Base-by-base conservation (phyloP, 2,113 vertebrate species). In the Gambusia affinis region DNA sequence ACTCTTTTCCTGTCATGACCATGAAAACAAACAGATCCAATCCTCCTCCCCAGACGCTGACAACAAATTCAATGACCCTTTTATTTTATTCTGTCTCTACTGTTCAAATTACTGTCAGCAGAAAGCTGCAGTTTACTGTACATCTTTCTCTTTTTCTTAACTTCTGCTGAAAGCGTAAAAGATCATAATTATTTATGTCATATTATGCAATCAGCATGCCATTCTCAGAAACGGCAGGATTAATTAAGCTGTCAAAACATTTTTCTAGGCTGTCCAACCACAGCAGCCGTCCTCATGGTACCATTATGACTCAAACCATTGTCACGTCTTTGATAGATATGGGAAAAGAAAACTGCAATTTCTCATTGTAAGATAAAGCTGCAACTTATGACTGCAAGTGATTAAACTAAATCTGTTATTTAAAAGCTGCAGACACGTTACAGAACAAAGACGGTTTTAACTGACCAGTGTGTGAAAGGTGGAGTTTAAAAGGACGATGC, bases 181-280 rank as follows among this genome's bases (percentile, higher is more conserved):
- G 70, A 80, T 70, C 62, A 74, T 86, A 80, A 82, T 83, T 84
- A 70, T 83, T 87, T 67, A 69, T 81, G 85, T 88, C 88, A 72
- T 61, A 69, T 80, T 81, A 70, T 69, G 71, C 60, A 81, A 82
- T 77, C 70, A 79, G 75, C 8, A 11, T 68, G 37, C 54, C 68
- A 61, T 61, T 86, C 76, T 78, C 60, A 29, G 64, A 64, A 73
- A 79, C 76, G 73, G 71, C 68, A 51, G 78, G 39, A 51, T 66
- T 60, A 86, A 88, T 86, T 75, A 82, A 76, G 78, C 77, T 84
- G 83, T 90, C 88, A 80, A 78, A 79, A 80, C 75, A 67, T 62
- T 83, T 82, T 82, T 80, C 81, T 69, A 37, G 30, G 80, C 64
- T 37, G 64, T 72, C 75, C 60, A 76, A 63, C 85, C 79, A 66